Conservation (phyloP, 2,113 vertebrate genomes). For the Oreochromis niloticus region DNA sequence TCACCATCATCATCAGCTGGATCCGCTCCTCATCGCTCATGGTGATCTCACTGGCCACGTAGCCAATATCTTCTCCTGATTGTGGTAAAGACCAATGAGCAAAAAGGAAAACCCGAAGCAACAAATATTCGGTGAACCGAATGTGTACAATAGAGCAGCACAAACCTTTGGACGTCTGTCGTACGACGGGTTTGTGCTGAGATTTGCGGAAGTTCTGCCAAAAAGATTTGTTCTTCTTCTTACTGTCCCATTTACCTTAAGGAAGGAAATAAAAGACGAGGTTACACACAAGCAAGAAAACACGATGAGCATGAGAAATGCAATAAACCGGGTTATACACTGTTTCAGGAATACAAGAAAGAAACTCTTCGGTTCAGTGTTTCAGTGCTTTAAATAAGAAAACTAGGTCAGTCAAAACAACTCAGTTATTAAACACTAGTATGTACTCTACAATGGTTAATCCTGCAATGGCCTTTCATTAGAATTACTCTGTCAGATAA, state of each 20-base stretch:
- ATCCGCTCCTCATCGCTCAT: slow-evolving; percentile 98
- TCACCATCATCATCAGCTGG: slow-evolving; percentile 99
- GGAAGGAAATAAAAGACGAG: not conserved
- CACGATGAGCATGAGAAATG: not conserved
- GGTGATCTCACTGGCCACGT: slow-evolving; percentile 95
- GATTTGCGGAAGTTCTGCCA: slow-evolving; percentile 97
- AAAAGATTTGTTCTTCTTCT: slow-evolving; percentile 98
- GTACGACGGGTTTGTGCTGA: slow-evolving; percentile 84
- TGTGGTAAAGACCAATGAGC: not conserved
- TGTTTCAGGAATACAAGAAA: not conserved
- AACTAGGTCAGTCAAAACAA: not conserved
- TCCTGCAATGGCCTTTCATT: not conserved
- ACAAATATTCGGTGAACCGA: accelerated
- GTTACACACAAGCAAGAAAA: not conserved
- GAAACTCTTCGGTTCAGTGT: not conserved
- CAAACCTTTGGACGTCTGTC: slow-evolving; percentile 92
- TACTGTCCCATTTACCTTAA: slow-evolving; percentile 91
- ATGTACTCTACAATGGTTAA: not conserved
- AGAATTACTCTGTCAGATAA: not conserved
- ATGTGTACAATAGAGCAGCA: not conserved
- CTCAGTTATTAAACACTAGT: not conserved
- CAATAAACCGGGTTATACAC: not conserved
- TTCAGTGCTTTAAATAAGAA: not conserved
- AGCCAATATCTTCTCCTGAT: slow-evolving; percentile 89
- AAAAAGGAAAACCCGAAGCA: not conserved